These are phyloP conservation scores for Whitmania pigra DNA, from an alignment of 1,140 invertebrate species.

Conservation along the genomic window DNA sequence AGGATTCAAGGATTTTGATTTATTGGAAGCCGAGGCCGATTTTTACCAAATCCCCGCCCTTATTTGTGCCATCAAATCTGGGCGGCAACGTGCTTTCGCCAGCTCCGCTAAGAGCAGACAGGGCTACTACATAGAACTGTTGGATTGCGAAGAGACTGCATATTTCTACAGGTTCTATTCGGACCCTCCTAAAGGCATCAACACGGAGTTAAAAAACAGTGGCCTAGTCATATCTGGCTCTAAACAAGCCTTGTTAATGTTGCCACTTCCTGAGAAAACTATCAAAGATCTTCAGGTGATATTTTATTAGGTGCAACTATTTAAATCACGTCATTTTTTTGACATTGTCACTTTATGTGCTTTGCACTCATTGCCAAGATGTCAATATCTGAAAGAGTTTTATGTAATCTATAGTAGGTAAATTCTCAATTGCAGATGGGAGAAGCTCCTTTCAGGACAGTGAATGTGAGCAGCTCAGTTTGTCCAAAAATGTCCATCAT, in stretches of 20 bases:
- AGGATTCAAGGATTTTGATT: constrained; percentile 25
- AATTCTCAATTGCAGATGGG: constrained; percentile 7
- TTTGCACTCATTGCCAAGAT: too few species aligned
- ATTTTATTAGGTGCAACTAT: too few species aligned
- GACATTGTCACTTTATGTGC: too few species aligned
- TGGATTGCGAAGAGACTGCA: constrained; percentile 26
- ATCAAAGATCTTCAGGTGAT: constrained; percentile 18
- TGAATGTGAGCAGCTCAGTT: constrained; percentile 21
- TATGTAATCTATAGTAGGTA: too few species aligned
- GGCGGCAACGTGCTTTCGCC: constrained; percentile 9
- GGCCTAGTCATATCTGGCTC: constrained; percentile 26
- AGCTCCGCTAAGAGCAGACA: not conserved
- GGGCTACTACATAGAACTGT: constrained; percentile 24
- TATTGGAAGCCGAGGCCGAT: constrained; percentile 26
- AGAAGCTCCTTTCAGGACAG: constrained; percentile 19
- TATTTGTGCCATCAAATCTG: constrained; percentile 19
- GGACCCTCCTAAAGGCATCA: constrained; percentile 20
- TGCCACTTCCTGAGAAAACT: constrained; percentile 24
- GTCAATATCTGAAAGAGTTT: too few species aligned
- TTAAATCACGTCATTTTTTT: too few species aligned
- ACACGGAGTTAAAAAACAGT: constrained; percentile 25
- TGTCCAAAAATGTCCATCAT: constrained; percentile 26
- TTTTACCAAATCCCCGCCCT: constrained; percentile 24
- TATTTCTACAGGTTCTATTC: constrained; percentile 27
- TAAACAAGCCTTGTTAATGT: constrained; percentile 17